Base-by-base conservation (phyloP, 2,888 invertebrate species). In the Serrognathus titanus region DNA sequence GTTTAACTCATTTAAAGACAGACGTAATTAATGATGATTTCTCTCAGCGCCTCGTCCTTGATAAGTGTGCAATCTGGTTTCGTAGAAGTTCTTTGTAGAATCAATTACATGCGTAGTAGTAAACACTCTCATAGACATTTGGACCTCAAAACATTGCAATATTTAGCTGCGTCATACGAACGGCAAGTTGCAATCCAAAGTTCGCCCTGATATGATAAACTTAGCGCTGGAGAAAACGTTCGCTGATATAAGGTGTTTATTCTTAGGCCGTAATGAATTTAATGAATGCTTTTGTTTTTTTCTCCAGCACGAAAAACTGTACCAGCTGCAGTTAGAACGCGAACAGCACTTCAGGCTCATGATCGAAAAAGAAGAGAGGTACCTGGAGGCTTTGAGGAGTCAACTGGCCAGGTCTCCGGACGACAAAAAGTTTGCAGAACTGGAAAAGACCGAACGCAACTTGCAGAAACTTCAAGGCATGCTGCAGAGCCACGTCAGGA, bases 291-390 rank as follows among this genome's bases (percentile, higher is more conserved):
- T 12, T 40, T 40, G 12, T 4, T 57, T 50, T 62, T 56, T 50
- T 63, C 80, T 81, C 13, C 80, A 95, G 94, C 84, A 88, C 67
- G 92, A 92, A 72, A 92, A 92, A 74, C 89, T 90, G 69, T 83
- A 89, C 40, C 92, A 94, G 78, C 80, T 94, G 75, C 91, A 92
- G 72, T 85, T 86, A 55, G 88, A 92, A 66, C 88, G 91, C 70
- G 88, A 90, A 55, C 87, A 90, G 75, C 94, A 94, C 12, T 85
- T 94, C 63, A 87, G 89, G 65, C 82, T 93, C 71, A 97, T 97
- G 96, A 81, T 95, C 64, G 93, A 94, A 69, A 86, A 92, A 69
- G 93, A 94, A 71, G 88, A 88, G 75, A 84, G 88, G 68, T 90
- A 91, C 77, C 85, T 92, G 66, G 88, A 92, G 67, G 85, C 87